These are phyloP conservation scores for Lacerta viridis DNA, from an alignment of 2,797 vertebrate genomes.

Conservation along the genomic window DNA sequence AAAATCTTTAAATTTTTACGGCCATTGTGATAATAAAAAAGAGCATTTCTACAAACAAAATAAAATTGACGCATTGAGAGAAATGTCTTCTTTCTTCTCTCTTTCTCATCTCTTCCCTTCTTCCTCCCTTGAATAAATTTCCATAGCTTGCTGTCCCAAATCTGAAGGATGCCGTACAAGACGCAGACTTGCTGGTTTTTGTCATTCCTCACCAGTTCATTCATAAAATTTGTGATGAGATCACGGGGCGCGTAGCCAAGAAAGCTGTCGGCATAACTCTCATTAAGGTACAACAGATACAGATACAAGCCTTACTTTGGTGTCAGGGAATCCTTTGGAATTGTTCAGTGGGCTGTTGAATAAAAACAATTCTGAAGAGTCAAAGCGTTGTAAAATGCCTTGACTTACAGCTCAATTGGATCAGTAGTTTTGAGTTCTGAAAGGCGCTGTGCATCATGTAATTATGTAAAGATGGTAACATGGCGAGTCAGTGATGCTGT, in stretches of 20 bases:
- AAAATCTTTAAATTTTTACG: neutral
- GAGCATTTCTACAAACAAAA: conserved; percentile 20
- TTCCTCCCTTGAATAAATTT: neutral
- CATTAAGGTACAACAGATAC: conserved; percentile 87
- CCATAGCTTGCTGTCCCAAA: conserved; percentile 87
- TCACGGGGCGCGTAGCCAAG: conserved; percentile 85
- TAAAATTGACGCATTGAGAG: neutral
- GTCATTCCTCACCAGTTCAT: conserved; percentile 96
- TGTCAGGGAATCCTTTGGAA: neutral
- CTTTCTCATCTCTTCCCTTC: neutral
- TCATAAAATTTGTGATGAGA: conserved; percentile 89
- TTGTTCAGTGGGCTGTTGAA: neutral
- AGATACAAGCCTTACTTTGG: neutral
- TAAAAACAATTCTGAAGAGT: neutral
- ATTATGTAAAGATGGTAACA: neutral
- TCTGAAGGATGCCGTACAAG: conserved; percentile 87
- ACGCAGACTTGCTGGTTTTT: conserved; percentile 91
- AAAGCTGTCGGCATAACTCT: conserved; percentile 89
- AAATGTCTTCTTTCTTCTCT: conserved; percentile 13
- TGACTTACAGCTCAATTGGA: neutral
- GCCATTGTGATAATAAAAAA: neutral
- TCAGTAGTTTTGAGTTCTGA: neutral
- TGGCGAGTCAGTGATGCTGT: neutral
- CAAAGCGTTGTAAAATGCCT: neutral
- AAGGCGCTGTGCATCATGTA: neutral